These are phyloP conservation scores for Thera obeliscata DNA, from an alignment of 2,888 invertebrate species.

Conservation along the genomic window DNA sequence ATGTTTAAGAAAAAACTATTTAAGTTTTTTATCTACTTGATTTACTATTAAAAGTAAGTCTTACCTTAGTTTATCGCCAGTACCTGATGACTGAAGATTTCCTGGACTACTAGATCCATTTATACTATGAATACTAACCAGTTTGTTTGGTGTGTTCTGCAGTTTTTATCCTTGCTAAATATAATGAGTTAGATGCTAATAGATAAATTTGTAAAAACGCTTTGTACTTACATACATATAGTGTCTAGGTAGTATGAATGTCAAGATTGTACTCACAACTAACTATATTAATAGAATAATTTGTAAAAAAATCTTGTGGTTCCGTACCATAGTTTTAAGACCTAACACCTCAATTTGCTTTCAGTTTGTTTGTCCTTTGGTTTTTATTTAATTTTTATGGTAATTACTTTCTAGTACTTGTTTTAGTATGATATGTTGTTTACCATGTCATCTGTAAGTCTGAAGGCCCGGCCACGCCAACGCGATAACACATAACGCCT, in stretches of 20 bases:
- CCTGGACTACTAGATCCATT: background rate
- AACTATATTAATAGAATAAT: background rate
- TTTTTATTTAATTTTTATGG: no score
- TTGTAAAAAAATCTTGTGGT: background rate
- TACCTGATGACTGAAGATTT: background rate
- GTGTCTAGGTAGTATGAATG: no score
- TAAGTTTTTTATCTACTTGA: no score
- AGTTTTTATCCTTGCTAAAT: background rate
- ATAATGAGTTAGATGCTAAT: background rate
- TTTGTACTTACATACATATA: background rate
- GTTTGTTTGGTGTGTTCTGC: background rate
- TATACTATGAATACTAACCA: background rate
- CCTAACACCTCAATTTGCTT: no score
- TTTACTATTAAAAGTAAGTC: no score
- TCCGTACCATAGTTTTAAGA: background rate
- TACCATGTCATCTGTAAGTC: no score
- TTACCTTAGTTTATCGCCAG: slow-evolving; percentile 5
- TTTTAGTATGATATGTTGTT: no score
- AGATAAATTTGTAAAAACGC: background rate
- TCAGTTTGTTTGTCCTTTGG: no score
- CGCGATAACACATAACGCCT: no score
- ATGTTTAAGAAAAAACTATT: no score
- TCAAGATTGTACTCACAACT: background rate
- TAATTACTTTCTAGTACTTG: no score
- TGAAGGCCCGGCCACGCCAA: no score